Evolutionary conservation across 2,888 invertebrate species (phyloP).

Genomic region (Lasioglossum vierecki): DNA sequence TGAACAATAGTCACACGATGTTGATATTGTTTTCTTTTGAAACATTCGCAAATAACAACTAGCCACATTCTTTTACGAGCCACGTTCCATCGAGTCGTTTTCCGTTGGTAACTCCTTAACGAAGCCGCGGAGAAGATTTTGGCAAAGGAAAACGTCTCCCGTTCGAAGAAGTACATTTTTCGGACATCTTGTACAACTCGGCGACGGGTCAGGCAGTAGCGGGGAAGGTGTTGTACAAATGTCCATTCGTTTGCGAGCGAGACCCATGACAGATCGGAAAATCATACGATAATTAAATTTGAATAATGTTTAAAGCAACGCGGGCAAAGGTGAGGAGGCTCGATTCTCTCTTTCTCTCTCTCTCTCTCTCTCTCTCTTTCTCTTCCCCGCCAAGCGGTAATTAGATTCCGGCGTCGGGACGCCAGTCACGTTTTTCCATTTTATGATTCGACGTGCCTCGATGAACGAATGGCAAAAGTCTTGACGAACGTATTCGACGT

Average conservation of each 20-base stretch:
- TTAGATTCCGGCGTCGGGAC: conserved; percentile 45
- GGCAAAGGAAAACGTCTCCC: too few relatives aligned
- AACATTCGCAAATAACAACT: neutral
- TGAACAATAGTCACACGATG: too few relatives aligned
- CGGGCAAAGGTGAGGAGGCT: neutral
- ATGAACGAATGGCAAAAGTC: conserved; percentile 22
- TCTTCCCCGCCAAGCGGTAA: conserved; percentile 29
- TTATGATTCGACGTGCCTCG: conserved; percentile 39
- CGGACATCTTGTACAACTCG: too few relatives aligned
- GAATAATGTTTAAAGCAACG: conserved; percentile 32
- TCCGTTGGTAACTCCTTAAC: too few relatives aligned
- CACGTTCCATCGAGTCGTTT: too few relatives aligned
- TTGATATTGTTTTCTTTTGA: neutral
- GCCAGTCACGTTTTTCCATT: conserved; percentile 46
- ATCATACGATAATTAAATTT: conserved; percentile 38
- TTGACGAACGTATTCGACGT: conserved; percentile 21
- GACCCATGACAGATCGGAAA: neutral
- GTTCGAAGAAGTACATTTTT: too few relatives aligned
- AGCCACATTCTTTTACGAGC: neutral
- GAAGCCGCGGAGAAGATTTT: too few relatives aligned
- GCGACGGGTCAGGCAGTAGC: too few relatives aligned
- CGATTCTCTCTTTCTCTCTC: conserved; percentile 24
- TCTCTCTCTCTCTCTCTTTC: conserved; percentile 36
- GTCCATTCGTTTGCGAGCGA: neutral
- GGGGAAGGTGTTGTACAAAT: too few relatives aligned